phyloP scores from a whole-genome alignment of 2,888 invertebrate species.

The Leptogaster cylindrica region DNA sequence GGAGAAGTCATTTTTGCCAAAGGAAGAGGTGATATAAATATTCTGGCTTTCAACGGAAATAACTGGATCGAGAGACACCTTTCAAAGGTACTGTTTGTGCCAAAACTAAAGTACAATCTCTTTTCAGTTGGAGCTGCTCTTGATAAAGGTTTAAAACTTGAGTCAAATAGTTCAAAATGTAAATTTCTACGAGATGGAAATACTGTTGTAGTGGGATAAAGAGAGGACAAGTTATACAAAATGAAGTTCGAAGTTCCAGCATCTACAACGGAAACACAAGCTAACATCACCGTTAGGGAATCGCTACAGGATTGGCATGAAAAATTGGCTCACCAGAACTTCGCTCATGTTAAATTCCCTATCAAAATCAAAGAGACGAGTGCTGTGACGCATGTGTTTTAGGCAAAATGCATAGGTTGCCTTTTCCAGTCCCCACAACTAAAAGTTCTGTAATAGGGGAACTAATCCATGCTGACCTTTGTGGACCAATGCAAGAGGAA shows the following conservation, averaged over 20 bases:
- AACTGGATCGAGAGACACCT: not conserved
- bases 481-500: conserved; percentile 9
- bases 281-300: not conserved
- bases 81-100: not conserved
- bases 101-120: not conserved
- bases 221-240: not conserved
- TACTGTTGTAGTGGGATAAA: conserved; percentile 18
- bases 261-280: not conserved
- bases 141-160: not conserved
- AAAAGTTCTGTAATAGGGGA: not conserved
- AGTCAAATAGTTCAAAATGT: not conserved
- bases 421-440: conserved; percentile 12
- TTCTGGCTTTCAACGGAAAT: not conserved
- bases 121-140: not conserved
- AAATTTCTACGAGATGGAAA: not conserved
- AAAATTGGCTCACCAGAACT: conserved; percentile 48
- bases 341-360: conserved; percentile 45
- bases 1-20: not conserved
- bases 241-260: conserved; percentile 6
- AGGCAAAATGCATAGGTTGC: conserved; percentile 20
- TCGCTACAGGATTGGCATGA: not conserved
- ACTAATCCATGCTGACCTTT: conserved; percentile 18
- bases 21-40: not conserved
- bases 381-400: not conserved
- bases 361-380: conserved; percentile 22